Conservation (phyloP, 1,140 invertebrate species). For the Neodiprion fabricii region DNA sequence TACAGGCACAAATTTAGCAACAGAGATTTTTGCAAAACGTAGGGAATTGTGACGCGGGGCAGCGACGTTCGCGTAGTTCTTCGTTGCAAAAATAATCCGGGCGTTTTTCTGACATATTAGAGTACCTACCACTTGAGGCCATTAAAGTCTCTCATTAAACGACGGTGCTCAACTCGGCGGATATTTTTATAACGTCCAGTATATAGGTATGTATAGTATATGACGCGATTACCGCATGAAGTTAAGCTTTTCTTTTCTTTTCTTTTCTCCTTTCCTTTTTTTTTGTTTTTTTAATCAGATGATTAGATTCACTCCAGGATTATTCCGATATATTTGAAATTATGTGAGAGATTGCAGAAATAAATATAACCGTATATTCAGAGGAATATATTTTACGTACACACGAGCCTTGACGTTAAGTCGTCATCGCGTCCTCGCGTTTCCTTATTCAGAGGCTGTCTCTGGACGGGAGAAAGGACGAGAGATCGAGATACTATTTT, state of each 20-base stretch:
- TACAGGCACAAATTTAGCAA: neutral
- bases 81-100: slow-evolving; percentile 4
- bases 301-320: too few relatives aligned
- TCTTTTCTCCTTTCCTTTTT: too few relatives aligned
- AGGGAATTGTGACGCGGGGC: neutral
- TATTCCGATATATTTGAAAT: too few relatives aligned
- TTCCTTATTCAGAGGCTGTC: neutral
- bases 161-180: neutral
- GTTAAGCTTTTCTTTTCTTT: too few relatives aligned
- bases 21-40: too few relatives aligned
- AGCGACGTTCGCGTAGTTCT: neutral
- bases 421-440: neutral
- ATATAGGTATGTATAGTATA: too few relatives aligned
- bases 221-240: too few relatives aligned
- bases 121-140: neutral
- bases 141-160: slow-evolving; percentile 1
- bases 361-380: too few relatives aligned
- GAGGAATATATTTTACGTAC: too few relatives aligned
- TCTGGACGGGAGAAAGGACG: neutral
- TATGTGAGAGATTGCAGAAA: too few relatives aligned
- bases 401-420: neutral
- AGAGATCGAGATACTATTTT: too few relatives aligned
- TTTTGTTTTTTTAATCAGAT: too few relatives aligned
- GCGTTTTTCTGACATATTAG: slow-evolving; percentile 3
- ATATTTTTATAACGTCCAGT: neutral